phyloP scores from a whole-genome alignment of 2,113 vertebrate genomes.

The Glaucomys volans region DNA sequence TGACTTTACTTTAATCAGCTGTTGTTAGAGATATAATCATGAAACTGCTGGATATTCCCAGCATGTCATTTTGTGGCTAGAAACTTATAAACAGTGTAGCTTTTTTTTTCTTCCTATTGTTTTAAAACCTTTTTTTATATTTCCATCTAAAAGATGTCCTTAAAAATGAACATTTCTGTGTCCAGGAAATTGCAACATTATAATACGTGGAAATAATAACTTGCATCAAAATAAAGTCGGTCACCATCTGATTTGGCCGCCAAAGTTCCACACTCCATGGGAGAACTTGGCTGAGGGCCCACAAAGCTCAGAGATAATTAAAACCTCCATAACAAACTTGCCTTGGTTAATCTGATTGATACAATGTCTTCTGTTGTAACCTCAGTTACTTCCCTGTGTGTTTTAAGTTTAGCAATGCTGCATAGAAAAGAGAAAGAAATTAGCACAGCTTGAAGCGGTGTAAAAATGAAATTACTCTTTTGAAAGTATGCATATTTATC shows the following conservation, averaged over 20 bases:
- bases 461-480: constrained; percentile 66
- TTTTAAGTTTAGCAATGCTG: constrained; percentile 54
- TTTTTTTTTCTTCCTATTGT: constrained; percentile 3
- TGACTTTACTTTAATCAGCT: not conserved
- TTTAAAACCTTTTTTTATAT: not conserved
- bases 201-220: constrained; percentile 27
- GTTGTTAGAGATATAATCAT: not conserved
- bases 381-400: constrained; percentile 52
- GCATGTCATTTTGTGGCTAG: not conserved
- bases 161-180: not conserved
- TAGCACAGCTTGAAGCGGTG: constrained; percentile 19
- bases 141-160: constrained; percentile 9
- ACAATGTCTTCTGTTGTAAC: not conserved
- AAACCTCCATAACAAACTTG: not conserved
- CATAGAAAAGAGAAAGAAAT: constrained; percentile 42
- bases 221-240: constrained; percentile 33
- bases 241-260: not conserved
- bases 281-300: not conserved
- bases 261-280: not conserved
- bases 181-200: constrained; percentile 23
- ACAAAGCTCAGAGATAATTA: not conserved
- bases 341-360: constrained; percentile 32
- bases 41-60: not conserved
- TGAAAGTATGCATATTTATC: constrained; percentile 14
- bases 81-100: not conserved